Base-by-base conservation (phyloP, 2,888 invertebrate genomes). In the Emmelina monodactyla region DNA sequence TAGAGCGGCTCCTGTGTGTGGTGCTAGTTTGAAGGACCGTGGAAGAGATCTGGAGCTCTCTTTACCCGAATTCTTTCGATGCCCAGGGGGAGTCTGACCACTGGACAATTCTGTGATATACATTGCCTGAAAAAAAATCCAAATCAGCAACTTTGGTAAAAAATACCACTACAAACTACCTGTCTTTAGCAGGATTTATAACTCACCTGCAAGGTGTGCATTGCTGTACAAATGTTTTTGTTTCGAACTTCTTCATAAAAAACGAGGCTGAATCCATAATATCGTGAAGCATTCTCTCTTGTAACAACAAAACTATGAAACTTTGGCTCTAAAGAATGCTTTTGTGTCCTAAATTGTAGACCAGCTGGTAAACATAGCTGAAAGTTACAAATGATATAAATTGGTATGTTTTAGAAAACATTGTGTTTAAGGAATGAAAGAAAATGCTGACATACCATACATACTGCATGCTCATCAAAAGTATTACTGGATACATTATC, bases 241-340 rank as follows among this genome's bases (percentile, higher is more conserved):
- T 95, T 94, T 37, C 89, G 86, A 46, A 97, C 94, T 82, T 96
- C 94, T 78, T 99, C 99, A 79, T 91, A 97, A 70, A 98, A 98
- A 12, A 96, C 89, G 48, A 95, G 86, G 58, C 94, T 93, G 58
- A 94, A 95, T 40, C 99, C 99, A 80, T 94, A 96, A 48, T 91
- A 89, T 49, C 97, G 84, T 47, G 91, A 90, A 36, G 97, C 98
- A 85, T 99, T 97, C 81, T 98, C 97, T 51, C 92, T 85, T 10
- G 98, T 98, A 42, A 98, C 94, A 37, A 98, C 88, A 82, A 98
- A 99, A 32, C 97, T 93, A 73, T 99, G 99, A 70, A 97, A 96
- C 58, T 84, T 86, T 9, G 96, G 91, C 51, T 92, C 90, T 58
- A 87, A 82, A 39, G 85, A 85, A 69, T 96, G 93, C 68, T 94